These are phyloP conservation scores for Hirtodrosophila confusa DNA, from an alignment of 2,888 invertebrate genomes.

Conservation along the genomic window DNA sequence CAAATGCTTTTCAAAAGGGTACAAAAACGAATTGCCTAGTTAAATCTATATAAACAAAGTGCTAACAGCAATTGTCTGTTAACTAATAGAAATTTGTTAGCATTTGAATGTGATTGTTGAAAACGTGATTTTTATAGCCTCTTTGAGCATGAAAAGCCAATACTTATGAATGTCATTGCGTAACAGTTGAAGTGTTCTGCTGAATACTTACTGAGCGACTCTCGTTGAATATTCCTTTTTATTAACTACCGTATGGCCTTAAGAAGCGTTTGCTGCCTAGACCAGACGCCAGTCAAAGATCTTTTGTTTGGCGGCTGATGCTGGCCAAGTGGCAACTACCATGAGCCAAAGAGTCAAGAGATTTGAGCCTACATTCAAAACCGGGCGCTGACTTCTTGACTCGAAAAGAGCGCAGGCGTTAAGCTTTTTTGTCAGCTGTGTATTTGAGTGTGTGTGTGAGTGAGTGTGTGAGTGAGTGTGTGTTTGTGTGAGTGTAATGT, in stretches of 20 bases:
- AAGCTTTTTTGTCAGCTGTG: conserved; percentile 37
- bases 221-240: conserved; percentile 40
- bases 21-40: too few relatives aligned
- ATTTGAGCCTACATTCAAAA: conserved; percentile 54
- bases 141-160: too few relatives aligned
- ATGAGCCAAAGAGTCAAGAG: conserved; percentile 37
- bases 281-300: conserved; percentile 59
- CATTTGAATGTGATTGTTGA: too few relatives aligned
- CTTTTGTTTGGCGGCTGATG: conserved; percentile 41
- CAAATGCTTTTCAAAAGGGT: too few relatives aligned
- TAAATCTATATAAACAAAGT: too few relatives aligned
- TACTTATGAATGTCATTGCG: too few relatives aligned
- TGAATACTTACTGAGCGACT: conserved; percentile 27
- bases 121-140: too few relatives aligned
- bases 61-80: not conserved
- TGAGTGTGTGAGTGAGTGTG: conserved; percentile 16
- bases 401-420: conserved; percentile 68
- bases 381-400: conserved; percentile 60
- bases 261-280: conserved; percentile 37
- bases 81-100: too few relatives aligned
- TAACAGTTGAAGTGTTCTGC: not conserved
- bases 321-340: conserved; percentile 22
- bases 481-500: conserved; percentile 45
- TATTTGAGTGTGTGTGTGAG: conserved; percentile 11
- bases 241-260: conserved; percentile 64